Conservation (phyloP, 2,113 vertebrate species). For the Capreolus pygargus region DNA sequence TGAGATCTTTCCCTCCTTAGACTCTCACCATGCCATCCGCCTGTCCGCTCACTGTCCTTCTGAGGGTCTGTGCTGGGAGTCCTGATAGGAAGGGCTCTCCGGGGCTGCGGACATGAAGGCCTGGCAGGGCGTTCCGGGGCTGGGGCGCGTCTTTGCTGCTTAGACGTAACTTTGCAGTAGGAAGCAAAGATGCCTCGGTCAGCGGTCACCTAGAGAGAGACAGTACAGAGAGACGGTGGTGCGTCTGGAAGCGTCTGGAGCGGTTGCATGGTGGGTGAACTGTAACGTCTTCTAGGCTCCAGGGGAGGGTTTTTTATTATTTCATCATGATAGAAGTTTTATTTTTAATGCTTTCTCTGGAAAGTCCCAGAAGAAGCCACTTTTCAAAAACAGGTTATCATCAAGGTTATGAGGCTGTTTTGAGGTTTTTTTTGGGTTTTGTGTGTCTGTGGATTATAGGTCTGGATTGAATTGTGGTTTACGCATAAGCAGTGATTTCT, state of each 20-base stretch:
- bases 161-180: background rate
- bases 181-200: background rate
- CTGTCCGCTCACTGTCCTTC: background rate
- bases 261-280: accelerated
- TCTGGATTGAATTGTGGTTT: background rate
- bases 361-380: background rate
- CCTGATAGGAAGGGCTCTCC: background rate
- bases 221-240: accelerated
- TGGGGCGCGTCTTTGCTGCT: accelerated
- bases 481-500: background rate
- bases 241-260: background rate
- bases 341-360: conserved; percentile 2
- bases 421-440: background rate
- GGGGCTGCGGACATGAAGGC: background rate
- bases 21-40: accelerated
- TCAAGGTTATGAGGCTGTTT: background rate
- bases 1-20: background rate
- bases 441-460: background rate
- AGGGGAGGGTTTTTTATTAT: background rate
- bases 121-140: accelerated
- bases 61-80: background rate
- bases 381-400: background rate
- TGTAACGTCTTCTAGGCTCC: background rate
- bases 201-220: background rate
- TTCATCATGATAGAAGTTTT: background rate